Evolutionary conservation across 2,888 invertebrate species (phyloP).

Genomic region (Torymus auratus): DNA sequence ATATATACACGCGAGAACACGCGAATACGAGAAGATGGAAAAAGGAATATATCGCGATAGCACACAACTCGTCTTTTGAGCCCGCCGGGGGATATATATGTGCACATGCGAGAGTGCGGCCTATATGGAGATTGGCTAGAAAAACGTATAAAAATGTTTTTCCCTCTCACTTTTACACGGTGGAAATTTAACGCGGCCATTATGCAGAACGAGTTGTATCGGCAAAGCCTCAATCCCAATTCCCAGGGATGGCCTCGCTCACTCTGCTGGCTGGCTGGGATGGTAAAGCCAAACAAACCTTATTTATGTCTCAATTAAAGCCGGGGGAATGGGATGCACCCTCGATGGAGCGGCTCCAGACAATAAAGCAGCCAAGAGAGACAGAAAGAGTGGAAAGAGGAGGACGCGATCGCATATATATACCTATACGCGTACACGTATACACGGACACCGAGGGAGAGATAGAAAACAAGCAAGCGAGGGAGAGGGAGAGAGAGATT

Average conservation of each 20-base stretch:
- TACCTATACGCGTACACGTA: too few species aligned
- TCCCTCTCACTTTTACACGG: slow-evolving; percentile 61
- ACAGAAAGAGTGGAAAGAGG: slow-evolving; percentile 56
- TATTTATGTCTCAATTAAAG: slow-evolving; percentile 78
- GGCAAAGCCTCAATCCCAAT: slow-evolving; percentile 75
- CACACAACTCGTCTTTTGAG: background rate
- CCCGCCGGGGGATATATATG: background rate
- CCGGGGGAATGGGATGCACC: slow-evolving; percentile 77
- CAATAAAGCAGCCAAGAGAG: slow-evolving; percentile 75
- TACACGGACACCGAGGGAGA: slow-evolving; percentile 18
- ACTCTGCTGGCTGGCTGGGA: slow-evolving; percentile 61
- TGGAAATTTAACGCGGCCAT: slow-evolving; percentile 74
- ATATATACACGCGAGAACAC: background rate
- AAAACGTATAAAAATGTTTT: slow-evolving; percentile 55
- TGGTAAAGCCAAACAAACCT: slow-evolving; percentile 77
- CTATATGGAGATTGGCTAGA: slow-evolving; percentile 21
- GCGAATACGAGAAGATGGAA: background rate
- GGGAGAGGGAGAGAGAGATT: slow-evolving; percentile 16
- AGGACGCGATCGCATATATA: background rate
- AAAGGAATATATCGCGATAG: background rate
- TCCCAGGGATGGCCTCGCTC: slow-evolving; percentile 71
- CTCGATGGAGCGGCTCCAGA: slow-evolving; percentile 76
- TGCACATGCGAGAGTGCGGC: too few species aligned
- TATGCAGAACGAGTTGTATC: slow-evolving; percentile 75
- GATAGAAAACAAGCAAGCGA: slow-evolving; percentile 28